These are phyloP conservation scores for Caenorhabditis tropicalis DNA, from an alignment of 1,140 invertebrate species.

Conservation along the genomic window DNA sequence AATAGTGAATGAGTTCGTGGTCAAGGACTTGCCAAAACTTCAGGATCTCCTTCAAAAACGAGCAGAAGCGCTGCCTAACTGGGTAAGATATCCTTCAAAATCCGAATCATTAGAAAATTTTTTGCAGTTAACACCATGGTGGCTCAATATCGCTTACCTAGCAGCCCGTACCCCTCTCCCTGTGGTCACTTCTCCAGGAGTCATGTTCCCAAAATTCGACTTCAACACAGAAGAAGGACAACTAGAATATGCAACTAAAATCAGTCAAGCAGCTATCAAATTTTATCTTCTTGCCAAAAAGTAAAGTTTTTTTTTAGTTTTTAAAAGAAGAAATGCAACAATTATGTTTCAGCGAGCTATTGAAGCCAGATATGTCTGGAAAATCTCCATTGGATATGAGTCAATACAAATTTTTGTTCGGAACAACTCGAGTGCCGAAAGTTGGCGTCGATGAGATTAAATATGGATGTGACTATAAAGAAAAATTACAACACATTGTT, in stretches of 20 bases:
- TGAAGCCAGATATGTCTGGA: constrained; percentile 64
- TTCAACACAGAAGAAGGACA: constrained; percentile 61
- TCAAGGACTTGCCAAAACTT: constrained; percentile 60
- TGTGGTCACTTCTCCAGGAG: constrained; percentile 66
- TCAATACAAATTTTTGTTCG: constrained; percentile 67
- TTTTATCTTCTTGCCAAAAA: constrained; percentile 64
- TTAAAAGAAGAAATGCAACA: not conserved
- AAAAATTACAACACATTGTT: constrained; percentile 62
- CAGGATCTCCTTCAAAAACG: constrained; percentile 61
- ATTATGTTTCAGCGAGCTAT: constrained; percentile 59
- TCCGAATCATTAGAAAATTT: constrained; percentile 2
- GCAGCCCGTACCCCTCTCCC: constrained; percentile 65
- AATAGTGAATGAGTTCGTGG: constrained; percentile 57
- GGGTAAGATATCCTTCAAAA: no score
- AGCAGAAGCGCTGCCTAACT: constrained; percentile 65
- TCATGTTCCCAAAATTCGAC: constrained; percentile 65
- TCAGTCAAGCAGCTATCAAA: constrained; percentile 63
- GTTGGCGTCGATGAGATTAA: constrained; percentile 44
- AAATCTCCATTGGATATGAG: constrained; percentile 68
- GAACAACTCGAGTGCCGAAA: constrained; percentile 68
- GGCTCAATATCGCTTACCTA: constrained; percentile 68
- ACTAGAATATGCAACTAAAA: constrained; percentile 67
- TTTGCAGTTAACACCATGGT: constrained; percentile 70
- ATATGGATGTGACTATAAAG: constrained; percentile 44
- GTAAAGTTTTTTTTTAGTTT: constrained; percentile 50